A percentile compares a stretch with the other conserved stretches of the same genome.
phyloP scores from a whole-genome alignment of 1,140 invertebrate species.

The Pollicipes pollicipes region DNA sequence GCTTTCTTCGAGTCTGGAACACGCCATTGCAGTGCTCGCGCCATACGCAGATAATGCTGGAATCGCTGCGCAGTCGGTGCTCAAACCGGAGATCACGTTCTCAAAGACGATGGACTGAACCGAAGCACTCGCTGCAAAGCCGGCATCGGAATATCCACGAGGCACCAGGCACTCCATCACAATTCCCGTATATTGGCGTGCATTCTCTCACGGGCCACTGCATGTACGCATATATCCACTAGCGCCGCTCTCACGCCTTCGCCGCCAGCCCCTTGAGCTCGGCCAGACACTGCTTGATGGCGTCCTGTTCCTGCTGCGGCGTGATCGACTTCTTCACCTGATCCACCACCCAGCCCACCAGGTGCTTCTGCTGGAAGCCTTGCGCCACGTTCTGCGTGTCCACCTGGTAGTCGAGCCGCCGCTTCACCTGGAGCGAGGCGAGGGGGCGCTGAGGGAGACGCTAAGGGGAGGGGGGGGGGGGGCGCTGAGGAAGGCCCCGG shows the following conservation, averaged over 20 bases:
- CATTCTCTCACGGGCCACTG: neutral
- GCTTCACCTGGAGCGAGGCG: constrained; percentile 44
- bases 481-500: constrained; percentile 9
- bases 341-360: constrained; percentile 80
- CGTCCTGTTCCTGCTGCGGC: constrained; percentile 78
- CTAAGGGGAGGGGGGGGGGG: constrained; percentile 23
- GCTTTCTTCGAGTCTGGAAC: too few species aligned
- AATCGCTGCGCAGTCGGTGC: too few species aligned
- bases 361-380: constrained; percentile 71
- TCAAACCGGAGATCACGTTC: too few species aligned
- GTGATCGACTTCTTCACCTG: constrained; percentile 73
- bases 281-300: constrained; percentile 67
- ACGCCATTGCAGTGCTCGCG: too few species aligned
- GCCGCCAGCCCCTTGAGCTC: constrained; percentile 58
- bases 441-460: constrained; percentile 7
- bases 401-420: constrained; percentile 75
- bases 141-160: too few species aligned
- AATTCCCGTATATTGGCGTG: neutral
- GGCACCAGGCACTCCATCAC: too few species aligned
- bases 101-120: too few species aligned
- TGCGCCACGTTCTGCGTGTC: constrained; percentile 58
- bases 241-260: constrained; percentile 10
- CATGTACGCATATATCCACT: neutral
- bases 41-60: too few species aligned
- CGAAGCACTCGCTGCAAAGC: too few species aligned